Conservation (phyloP, 2,113 vertebrate species). For the Misgurnus anguillicaudatus region DNA sequence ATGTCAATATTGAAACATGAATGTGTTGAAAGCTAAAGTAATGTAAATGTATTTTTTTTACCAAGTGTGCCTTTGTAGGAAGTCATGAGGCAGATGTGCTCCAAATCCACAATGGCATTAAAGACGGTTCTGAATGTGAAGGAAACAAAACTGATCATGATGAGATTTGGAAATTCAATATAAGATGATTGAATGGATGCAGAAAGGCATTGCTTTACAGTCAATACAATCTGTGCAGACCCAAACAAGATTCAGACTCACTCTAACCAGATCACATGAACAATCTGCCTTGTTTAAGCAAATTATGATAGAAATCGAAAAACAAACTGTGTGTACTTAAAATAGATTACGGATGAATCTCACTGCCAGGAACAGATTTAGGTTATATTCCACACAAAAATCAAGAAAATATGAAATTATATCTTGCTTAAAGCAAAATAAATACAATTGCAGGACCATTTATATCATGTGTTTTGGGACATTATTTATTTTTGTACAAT, state of each 20-base stretch:
- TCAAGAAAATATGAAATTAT: not conserved
- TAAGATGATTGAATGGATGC: constrained; percentile 46
- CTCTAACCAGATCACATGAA: constrained; percentile 52
- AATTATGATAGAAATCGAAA: constrained; percentile 5
- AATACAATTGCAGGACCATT: not conserved
- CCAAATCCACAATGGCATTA: constrained; percentile 77
- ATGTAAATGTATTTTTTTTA: constrained; percentile 63
- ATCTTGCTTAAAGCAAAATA: constrained; percentile 9
- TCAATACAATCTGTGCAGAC: constrained; percentile 47
- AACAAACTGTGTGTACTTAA: not conserved
- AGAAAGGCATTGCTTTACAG: constrained; percentile 46
- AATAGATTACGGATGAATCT: not conserved
- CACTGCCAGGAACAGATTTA: too few species aligned
- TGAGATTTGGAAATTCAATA: constrained; percentile 49
- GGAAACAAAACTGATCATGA: constrained; percentile 38
- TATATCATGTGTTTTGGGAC: too few species aligned
- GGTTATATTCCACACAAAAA: too few species aligned
- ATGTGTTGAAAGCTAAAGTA: not conserved
- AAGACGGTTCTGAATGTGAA: constrained; percentile 78
- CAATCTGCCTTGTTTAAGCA: constrained; percentile 46
- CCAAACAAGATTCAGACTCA: constrained; percentile 45
- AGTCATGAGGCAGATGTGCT: constrained; percentile 82
- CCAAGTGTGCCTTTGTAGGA: constrained; percentile 72
- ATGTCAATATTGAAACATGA: not conserved
- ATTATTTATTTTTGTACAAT: too few species aligned